These are phyloP conservation scores for Astreopora myriophthalma DNA, from an alignment of 64 coral and sea anemone genomes.

Conservation along the genomic window DNA sequence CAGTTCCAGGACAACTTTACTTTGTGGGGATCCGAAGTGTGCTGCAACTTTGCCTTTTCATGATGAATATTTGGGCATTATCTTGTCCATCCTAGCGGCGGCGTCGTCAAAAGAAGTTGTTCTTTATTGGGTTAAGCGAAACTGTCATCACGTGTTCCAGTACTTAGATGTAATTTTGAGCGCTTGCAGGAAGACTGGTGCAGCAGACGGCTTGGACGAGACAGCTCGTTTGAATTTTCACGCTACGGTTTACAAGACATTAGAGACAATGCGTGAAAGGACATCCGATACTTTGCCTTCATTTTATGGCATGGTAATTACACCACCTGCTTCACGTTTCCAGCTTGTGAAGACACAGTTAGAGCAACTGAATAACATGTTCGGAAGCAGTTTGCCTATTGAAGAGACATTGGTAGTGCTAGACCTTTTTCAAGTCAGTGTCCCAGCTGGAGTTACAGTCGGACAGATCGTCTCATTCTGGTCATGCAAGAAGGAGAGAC, in stretches of 20 bases:
- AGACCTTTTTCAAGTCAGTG: not conserved
- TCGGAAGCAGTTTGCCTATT: not conserved
- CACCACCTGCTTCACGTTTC: not conserved
- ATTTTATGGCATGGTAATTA: not conserved
- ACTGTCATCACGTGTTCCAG: not conserved
- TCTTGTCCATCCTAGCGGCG: not conserved
- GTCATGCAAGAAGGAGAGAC: not conserved
- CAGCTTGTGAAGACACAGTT: not conserved
- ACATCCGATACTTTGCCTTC: not conserved
- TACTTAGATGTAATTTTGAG: conserved; percentile 6
- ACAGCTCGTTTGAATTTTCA: not conserved
- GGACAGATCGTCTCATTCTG: not conserved
- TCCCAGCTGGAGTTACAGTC: not conserved
- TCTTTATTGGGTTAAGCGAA: not conserved
- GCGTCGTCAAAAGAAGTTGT: not conserved
- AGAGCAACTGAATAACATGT: not conserved
- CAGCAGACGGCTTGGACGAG: not conserved
- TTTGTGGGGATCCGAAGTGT: not conserved
- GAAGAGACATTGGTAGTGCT: not conserved
- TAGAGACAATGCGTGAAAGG: not conserved
- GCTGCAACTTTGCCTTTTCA: not conserved
- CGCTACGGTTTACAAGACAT: not conserved
- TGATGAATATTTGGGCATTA: not conserved
- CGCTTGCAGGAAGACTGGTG: not conserved
- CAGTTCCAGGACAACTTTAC: not conserved